A percentile compares a stretch with the other conserved stretches of the same genome.
phyloP scores from a whole-genome alignment of 35 echinoderm and acorn worm genomes.

The Stichopus chloronotus region DNA sequence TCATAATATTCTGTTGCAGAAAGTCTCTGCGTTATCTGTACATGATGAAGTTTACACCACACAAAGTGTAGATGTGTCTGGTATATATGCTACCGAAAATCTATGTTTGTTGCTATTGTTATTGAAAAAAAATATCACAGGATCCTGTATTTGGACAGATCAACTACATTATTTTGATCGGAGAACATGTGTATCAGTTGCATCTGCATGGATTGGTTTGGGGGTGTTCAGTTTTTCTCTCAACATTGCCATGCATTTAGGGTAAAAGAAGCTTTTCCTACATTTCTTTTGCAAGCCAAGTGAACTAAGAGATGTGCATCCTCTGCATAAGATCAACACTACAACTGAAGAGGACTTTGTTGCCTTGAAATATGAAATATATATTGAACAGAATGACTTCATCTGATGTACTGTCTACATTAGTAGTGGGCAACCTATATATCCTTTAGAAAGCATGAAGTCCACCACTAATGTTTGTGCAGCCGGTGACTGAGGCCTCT shows the following conservation, averaged over 20 bases:
- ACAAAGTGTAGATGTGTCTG: background rate
- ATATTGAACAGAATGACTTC: background rate
- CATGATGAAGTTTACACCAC: slow-evolving; percentile 29
- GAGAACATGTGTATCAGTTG: background rate
- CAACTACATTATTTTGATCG: slow-evolving; percentile 15
- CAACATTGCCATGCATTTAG: background rate
- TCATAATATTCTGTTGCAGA: background rate
- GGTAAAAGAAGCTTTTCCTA: background rate
- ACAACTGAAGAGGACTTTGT: background rate
- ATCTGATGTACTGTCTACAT: background rate
- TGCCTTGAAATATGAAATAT: background rate
- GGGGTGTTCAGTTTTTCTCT: background rate
- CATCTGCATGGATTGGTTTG: background rate
- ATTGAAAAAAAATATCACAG: background rate
- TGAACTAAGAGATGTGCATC: background rate
- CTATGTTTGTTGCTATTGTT: slow-evolving; percentile 37
- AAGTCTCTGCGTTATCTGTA: background rate
- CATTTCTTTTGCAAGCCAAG: background rate
- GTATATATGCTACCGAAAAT: slow-evolving; percentile 6
- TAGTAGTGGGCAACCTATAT: background rate
- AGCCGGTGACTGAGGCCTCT: background rate
- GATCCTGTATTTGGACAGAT: slow-evolving; percentile 34
- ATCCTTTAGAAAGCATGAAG: background rate
- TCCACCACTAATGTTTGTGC: background rate
- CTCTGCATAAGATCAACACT: background rate